These are phyloP conservation scores for Calyptomena viridis DNA, from an alignment of 2,113 vertebrate genomes.

Conservation along the genomic window DNA sequence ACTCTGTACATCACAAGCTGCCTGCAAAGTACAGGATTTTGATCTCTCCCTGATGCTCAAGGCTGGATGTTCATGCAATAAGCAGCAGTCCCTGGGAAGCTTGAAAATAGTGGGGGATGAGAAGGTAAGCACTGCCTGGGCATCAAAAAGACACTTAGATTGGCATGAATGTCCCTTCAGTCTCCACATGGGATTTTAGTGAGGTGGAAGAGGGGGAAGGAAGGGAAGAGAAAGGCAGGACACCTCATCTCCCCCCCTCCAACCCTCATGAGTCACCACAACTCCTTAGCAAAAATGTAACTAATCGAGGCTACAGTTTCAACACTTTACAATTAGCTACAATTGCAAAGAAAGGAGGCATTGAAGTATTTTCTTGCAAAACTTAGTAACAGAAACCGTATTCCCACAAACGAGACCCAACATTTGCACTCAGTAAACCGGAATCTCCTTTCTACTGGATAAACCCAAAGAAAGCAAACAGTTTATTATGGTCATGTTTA, in stretches of 20 bases:
- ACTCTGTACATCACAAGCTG: fast-evolving
- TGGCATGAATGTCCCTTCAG: not conserved
- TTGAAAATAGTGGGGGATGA: not conserved
- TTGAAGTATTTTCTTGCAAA: not conserved
- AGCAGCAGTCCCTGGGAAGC: not conserved
- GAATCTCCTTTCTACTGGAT: not conserved
- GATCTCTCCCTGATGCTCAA: not conserved
- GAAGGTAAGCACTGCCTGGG: not conserved
- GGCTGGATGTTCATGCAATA: not conserved
- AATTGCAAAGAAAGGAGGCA: not conserved
- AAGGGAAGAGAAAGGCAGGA: not conserved
- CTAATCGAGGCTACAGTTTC: not conserved
- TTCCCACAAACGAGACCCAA: not conserved
- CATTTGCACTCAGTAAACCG: not conserved
- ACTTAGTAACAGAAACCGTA: not conserved
- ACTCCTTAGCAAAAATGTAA: not conserved
- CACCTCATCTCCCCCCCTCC: not conserved
- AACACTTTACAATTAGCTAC: not conserved
- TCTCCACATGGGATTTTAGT: not conserved
- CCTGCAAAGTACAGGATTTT: not conserved
- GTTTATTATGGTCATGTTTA: conserved; percentile 44
- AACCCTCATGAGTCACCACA: not conserved
- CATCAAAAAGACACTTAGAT: not conserved
- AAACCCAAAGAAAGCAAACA: conserved; percentile 53
- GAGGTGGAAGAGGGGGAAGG: not conserved